A percentile compares a stretch with the other conserved stretches of the same genome.
Conservation (phyloP, 2,888 invertebrate genomes). For the Orchesella flavescens region DNA sequence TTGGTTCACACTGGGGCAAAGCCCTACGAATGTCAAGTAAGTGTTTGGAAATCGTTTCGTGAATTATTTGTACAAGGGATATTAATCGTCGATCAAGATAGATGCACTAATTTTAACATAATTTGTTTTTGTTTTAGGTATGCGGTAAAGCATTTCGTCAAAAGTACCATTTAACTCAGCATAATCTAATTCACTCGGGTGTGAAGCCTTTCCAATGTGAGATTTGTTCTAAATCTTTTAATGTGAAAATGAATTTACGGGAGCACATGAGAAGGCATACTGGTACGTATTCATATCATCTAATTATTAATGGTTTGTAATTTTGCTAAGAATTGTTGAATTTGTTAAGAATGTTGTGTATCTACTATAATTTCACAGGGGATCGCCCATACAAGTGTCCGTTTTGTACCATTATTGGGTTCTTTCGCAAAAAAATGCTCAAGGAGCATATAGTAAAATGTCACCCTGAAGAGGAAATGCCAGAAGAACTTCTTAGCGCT, state of each 20-base stretch:
- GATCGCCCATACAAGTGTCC: constrained; percentile 70
- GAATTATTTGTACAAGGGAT: background rate
- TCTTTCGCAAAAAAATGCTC: constrained; percentile 70
- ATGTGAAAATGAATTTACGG: constrained; percentile 71
- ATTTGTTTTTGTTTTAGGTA: constrained; percentile 36
- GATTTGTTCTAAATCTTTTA: constrained; percentile 67
- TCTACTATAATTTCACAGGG: constrained; percentile 41
- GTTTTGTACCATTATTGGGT: constrained; percentile 68
- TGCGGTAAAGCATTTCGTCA: constrained; percentile 70
- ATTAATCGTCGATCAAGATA: background rate
- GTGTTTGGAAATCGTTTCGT: background rate
- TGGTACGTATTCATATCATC: background rate
- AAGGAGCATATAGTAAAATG: constrained; percentile 68
- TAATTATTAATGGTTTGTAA: background rate
- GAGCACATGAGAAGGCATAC: constrained; percentile 71
- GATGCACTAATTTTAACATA: background rate
- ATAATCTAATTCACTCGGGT: constrained; percentile 69
- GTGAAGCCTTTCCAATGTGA: constrained; percentile 69
- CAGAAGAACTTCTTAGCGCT: constrained; percentile 63
- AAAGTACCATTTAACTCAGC: constrained; percentile 71
- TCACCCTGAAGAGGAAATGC: constrained; percentile 68
- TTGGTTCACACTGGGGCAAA: constrained; percentile 70
- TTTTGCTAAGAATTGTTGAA: no score
- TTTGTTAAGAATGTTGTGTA: no score
- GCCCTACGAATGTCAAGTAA: constrained; percentile 67